These are phyloP conservation scores for Salvelinus fontinalis DNA, from an alignment of 2,113 vertebrate species.

Conservation along the genomic window DNA sequence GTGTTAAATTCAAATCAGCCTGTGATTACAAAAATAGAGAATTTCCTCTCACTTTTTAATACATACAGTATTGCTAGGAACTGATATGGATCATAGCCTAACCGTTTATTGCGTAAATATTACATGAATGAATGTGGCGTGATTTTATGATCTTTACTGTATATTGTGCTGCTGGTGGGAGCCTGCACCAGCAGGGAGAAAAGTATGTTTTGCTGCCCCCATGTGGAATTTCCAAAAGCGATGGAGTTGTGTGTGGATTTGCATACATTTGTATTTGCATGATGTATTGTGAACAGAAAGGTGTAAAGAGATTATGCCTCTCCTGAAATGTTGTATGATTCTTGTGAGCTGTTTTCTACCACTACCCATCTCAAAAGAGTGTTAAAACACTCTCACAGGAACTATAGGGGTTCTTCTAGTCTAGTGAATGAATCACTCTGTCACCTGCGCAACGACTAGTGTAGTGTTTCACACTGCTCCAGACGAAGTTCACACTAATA, in stretches of 20 bases:
- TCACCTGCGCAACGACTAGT: conserved; percentile 24
- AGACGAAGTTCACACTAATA: not conserved
- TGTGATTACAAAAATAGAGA: not conserved
- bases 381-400: conserved; percentile 32
- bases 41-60: too few relatives aligned
- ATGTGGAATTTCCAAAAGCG: conserved; percentile 63
- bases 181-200: conserved; percentile 10
- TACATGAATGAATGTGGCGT: not conserved
- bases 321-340: conserved; percentile 60
- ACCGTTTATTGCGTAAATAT: not conserved
- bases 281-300: conserved; percentile 55
- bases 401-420: conserved; percentile 37
- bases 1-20: not conserved
- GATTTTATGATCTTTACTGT: not conserved
- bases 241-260: conserved; percentile 57
- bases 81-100: not conserved
- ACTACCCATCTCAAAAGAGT: conserved; percentile 40
- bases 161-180: not conserved
- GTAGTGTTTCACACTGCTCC: not conserved
- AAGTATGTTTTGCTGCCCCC: conserved; percentile 62
- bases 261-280: conserved; percentile 66
- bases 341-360: conserved; percentile 36
- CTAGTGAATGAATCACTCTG: conserved; percentile 24
- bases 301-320: conserved; percentile 67
- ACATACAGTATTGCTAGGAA: not conserved